Base-by-base conservation (phyloP, 2,113 vertebrate genomes). In the Puma concolor region DNA sequence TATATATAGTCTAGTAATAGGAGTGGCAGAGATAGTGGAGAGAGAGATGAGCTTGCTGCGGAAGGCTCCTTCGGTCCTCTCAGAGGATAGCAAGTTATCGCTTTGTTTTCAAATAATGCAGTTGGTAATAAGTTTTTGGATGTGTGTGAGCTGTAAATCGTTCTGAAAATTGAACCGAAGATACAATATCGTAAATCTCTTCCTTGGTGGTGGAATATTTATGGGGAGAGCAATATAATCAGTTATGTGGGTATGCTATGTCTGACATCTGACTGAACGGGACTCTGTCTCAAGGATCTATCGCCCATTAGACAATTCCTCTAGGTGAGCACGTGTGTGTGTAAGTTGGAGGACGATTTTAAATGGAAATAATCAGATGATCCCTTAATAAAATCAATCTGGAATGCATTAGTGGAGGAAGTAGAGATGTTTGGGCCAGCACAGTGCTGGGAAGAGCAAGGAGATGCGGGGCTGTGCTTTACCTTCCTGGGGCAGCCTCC, bases 101-200 rank as follows among this genome's bases (percentile, higher is more conserved):
- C 95, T 96, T 97, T 98, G 96, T 98, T 98, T 98, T 97, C 97
- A 96, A 97, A 97, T 97, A 95, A 97, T 98, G 95, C 76, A 64
- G 84, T 86, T 94, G 96, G 97, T 98, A 97, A 97, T 98, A 97
- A 96, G 97, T 97, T 98, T 97, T 91, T 94, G 96, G 97, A 97
- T 97, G 96, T 95, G 95, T 94, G 96, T 93, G 97, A 97, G 97
- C 97, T 93, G 95, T 98, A 98, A 98, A 98, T 98, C 69, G 94
- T 97, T 97, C 95, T 98, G 97, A 95, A 97, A 97, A 98, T 98
- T 97, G 98, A 98, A 97, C 97, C 36, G 95, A 97, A 98, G 96
- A 97, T 97, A 94, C 97, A 97, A 79, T 93, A 89, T 94, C 88
- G 23, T 98, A 97, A 98, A 98, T 98, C 98, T 97, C 94, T 93